These are phyloP conservation scores for Miltochrista miniata DNA, from an alignment of 2,888 invertebrate genomes.

Conservation along the genomic window DNA sequence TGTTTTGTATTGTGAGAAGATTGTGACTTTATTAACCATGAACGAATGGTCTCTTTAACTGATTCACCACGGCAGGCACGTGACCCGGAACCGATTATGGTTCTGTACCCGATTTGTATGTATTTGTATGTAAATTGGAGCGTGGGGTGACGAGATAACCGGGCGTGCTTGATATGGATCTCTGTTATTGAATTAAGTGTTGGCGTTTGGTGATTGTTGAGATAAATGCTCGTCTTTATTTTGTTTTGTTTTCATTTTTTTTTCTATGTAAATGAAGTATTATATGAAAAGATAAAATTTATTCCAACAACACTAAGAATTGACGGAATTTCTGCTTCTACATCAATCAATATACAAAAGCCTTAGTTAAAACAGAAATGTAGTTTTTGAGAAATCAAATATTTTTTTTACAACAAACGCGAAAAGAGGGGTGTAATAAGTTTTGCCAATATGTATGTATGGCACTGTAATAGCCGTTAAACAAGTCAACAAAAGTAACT, in stretches of 20 bases:
- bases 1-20: conserved; percentile 79
- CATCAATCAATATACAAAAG: no score
- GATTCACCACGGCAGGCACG: conserved; percentile 85
- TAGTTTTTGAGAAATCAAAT: no score
- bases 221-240: conserved; percentile 34
- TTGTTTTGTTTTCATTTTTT: conserved; percentile 12
- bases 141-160: conserved; percentile 75
- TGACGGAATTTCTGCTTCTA: no score
- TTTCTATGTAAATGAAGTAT: neutral
- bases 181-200: conserved; percentile 75
- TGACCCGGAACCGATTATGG: conserved; percentile 83
- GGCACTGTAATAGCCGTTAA: no score
- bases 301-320: no score
- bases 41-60: conserved; percentile 77
- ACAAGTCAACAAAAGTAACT: no score
- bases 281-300: no score
- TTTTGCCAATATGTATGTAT: no score
- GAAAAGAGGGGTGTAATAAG: no score
- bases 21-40: conserved; percentile 82
- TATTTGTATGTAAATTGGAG: conserved; percentile 78
- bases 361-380: no score
- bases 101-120: conserved; percentile 72
- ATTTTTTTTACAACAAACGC: no score
- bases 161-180: conserved; percentile 75
- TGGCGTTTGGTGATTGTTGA: conserved; percentile 63